A percentile compares a stretch with the other conserved stretches of the same genome.
Conservation (phyloP, 2,797 vertebrate species). For the Microtus obscurus region DNA sequence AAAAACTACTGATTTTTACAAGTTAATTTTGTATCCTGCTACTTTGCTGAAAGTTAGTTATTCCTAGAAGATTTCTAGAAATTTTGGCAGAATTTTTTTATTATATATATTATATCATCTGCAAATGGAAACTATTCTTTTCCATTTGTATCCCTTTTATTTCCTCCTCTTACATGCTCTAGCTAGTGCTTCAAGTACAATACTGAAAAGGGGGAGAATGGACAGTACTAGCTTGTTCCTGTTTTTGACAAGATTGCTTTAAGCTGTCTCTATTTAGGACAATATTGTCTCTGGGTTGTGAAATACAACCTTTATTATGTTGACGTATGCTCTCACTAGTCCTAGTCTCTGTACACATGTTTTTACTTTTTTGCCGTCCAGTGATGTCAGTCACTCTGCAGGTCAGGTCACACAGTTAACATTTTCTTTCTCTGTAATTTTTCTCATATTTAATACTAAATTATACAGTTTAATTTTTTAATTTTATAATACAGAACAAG, state of each 20-base stretch:
- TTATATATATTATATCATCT: background rate
- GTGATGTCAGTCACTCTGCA: background rate
- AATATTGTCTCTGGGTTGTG: background rate
- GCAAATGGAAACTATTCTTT: background rate
- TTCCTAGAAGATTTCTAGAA: background rate
- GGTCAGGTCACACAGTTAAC: background rate
- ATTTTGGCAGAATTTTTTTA: background rate
- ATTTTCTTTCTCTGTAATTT: conserved; percentile 30
- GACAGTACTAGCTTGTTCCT: background rate
- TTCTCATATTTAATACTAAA: conserved; percentile 45
- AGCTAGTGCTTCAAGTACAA: background rate
- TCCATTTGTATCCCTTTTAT: background rate
- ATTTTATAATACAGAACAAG: background rate
- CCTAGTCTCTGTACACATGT: background rate
- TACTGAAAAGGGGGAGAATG: background rate
- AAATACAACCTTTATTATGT: background rate
- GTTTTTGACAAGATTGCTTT: background rate
- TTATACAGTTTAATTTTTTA: conserved; percentile 7
- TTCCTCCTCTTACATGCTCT: conserved; percentile 1
- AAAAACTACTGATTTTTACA: background rate
- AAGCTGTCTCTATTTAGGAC: background rate
- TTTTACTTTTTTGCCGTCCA: background rate
- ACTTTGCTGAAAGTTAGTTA: background rate
- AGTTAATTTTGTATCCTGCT: background rate
- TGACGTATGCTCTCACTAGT: background rate